Base-by-base conservation (phyloP, 1,140 invertebrate species). In the Tetragonula clypearis region DNA sequence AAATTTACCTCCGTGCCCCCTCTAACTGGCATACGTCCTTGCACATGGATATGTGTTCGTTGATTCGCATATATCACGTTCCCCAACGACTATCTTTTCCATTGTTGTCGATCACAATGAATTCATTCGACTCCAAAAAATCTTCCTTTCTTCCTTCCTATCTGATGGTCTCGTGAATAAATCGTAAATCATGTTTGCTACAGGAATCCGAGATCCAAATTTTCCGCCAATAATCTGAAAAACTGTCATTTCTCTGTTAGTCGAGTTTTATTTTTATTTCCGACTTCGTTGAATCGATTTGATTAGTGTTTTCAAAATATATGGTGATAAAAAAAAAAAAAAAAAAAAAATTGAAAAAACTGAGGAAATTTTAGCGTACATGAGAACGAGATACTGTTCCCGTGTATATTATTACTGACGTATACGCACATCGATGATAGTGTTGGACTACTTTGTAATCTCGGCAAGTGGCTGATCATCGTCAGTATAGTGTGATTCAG, bases 61-160 rank as follows among this genome's bases (percentile, higher is more conserved):
- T 60, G 53, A 77, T n/a, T 49, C 12, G 26, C 23, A 41, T 30
- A 19, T 78, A 78, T 83, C 74, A 11, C 3, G 14, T 78, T 78
- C 62, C 65, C 79, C 6, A 53, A 71, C 60, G 23, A 15, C 4
- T 60, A 35, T 15, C 23, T 49, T 49, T 49, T 49, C 2, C 56
- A 71, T 72, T 62, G 82, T 71, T 60, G 26, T 26, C 66, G 53
- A 9, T 0, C 1, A 71, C 30, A 72, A 84, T 60, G 19, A 5
- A 19, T 69, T 26, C 41, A 55, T 71, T 49, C 17, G 75, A 79
- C n/a, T 30, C 66, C 35, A n/a, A 60, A 21, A 26, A 84, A 79
- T 84, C n/a, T n/a, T n/a, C n/a, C n/a, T n/a, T n/a, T n/a, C n/a
- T n/a, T 55, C 8, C 4, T n/a, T 1, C 21, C 12, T n/a, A 23